Evolutionary conservation across 30 jellyfish, hydroid and myxozoan genomes (phyloP), one percentile per base, ranked within the genome.

Genomic region (Catostylus mosaicus): DNA sequence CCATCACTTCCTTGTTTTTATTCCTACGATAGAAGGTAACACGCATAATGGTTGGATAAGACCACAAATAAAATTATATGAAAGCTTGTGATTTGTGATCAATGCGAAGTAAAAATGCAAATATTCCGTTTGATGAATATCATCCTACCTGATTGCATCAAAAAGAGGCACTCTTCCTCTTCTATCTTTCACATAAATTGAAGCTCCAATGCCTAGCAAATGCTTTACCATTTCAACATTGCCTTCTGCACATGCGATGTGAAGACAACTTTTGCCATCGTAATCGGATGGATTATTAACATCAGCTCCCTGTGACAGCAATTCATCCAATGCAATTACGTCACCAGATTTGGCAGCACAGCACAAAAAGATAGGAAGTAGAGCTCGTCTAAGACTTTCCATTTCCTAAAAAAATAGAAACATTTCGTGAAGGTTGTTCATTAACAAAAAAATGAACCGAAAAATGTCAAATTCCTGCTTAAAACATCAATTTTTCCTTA

Each of bases 271-370:
- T 52, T 94, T 94, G 30, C 99, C 99, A 80, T 94, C 99, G 74
- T 94, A 94, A 69, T 94, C 99, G 9, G 99, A 94, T 10, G 99
- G 99, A 33, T 88, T 93, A 69, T 94, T 94, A 24, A 94, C 86
- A 64, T 82, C 88, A 31, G 99, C 99, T n/a, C 99, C 99, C 72
- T 94, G 99, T 29, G 91, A 83, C 61, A 94, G 74, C 86, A 94
- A 62, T 34, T 88, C 94, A 35, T 87, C 87, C 63, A 94, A 54
- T 5, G 99, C 89, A 19, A 71, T 59, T 1, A 76, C 70, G 75
- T 94, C 99, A 36, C 99, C 99, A 19, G 99, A 83, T 31, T 94
- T 94, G 32, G 99, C 99, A 30, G 99, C 99, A 84, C 99, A 94
- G 54, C 97, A 88, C 56, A 94, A 90, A 62, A 94, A 79, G 32